Evolutionary conservation across 1,140 invertebrate genomes (phyloP).

Genomic region (Chrysoperla carnea): DNA sequence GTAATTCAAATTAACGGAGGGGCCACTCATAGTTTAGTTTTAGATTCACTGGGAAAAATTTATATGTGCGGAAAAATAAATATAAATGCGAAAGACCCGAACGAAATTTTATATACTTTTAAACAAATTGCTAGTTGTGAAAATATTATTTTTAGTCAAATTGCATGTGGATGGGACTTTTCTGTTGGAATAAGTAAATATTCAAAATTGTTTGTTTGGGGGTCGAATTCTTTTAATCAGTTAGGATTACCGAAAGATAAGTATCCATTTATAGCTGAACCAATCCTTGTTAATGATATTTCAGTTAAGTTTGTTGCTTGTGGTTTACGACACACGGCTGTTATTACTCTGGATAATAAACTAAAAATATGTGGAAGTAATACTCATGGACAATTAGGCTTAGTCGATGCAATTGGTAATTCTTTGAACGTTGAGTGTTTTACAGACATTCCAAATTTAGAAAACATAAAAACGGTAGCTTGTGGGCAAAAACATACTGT

Average conservation of each 20-base stretch:
- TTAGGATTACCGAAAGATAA: slow-evolving; percentile 35
- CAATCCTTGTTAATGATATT: slow-evolving; percentile 22
- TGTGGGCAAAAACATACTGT: slow-evolving; percentile 61
- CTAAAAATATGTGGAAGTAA: slow-evolving; percentile 42
- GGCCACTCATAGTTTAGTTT: slow-evolving; percentile 53
- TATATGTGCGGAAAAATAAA: slow-evolving; percentile 66
- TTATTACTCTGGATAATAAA: slow-evolving; percentile 40
- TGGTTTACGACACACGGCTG: slow-evolving; percentile 48
- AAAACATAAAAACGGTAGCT: slow-evolving; percentile 31
- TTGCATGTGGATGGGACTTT: slow-evolving; percentile 55
- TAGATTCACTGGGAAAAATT: slow-evolving; percentile 37
- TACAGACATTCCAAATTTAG: slow-evolving; percentile 34
- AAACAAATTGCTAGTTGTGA: slow-evolving; percentile 31
- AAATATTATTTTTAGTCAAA: slow-evolving; percentile 33
- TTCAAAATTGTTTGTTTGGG: slow-evolving; percentile 51
- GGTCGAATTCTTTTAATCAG: slow-evolving; percentile 56
- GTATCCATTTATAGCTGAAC: slow-evolving; percentile 24
- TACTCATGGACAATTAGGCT: slow-evolving; percentile 42
- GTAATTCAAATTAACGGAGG: slow-evolving; percentile 49
- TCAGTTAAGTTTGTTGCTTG: slow-evolving; percentile 24
- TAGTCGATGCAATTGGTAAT: slow-evolving; percentile 19
- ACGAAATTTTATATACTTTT: slow-evolving; percentile 13
- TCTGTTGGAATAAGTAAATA: slow-evolving; percentile 43
- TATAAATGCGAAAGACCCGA: slow-evolving; percentile 28
- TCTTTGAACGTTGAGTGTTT: not conserved